A percentile compares a stretch with the other conserved stretches of the same genome.
These are phyloP conservation scores for Leptosomus discolor DNA, from an alignment of 2,113 vertebrate genomes.

Conservation along the genomic window DNA sequence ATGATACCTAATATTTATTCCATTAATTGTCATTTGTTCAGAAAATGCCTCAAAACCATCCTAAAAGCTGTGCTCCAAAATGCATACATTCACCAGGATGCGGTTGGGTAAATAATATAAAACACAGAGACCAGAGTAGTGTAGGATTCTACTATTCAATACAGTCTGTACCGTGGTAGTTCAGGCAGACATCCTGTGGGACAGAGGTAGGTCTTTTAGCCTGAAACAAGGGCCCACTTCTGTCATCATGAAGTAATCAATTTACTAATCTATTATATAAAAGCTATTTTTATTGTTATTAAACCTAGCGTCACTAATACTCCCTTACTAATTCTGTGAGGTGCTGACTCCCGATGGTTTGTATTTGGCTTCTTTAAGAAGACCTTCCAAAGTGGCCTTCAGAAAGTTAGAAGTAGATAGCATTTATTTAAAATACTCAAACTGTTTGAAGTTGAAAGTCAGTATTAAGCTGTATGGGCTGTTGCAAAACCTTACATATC, in stretches of 20 bases:
- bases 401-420: neutral
- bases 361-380: neutral
- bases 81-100: neutral
- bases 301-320: neutral
- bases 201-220: neutral
- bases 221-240: neutral
- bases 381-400: neutral
- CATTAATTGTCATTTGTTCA: neutral
- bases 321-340: neutral
- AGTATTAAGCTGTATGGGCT: neutral
- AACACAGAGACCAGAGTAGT: neutral
- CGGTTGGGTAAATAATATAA: neutral
- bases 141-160: neutral
- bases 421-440: neutral
- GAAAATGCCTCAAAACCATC: neutral
- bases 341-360: fast-evolving
- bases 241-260: fast-evolving
- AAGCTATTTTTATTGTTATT: neutral
- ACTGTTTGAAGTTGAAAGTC: neutral
- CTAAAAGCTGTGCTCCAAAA: neutral
- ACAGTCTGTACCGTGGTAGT: fast-evolving
- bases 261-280: neutral
- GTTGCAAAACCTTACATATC: neutral
- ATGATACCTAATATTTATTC: neutral
- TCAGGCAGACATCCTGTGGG: neutral